Percentiles rank a stretch among this genome's conserved stretches.
phyloP scores from a whole-genome alignment of 2,888 invertebrate genomes.

The Apamea anceps region DNA sequence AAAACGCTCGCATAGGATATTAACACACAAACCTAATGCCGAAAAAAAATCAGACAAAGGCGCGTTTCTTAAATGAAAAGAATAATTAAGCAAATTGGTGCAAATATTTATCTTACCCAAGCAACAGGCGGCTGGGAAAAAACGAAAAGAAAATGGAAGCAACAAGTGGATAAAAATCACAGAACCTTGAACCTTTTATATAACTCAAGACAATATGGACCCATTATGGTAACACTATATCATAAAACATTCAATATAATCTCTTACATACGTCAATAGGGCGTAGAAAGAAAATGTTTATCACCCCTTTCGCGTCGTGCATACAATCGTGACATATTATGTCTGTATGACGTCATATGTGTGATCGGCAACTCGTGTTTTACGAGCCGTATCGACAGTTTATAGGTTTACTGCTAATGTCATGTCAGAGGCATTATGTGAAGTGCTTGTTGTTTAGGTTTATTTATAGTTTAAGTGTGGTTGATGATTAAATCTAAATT shows the following conservation, averaged over 20 bases:
- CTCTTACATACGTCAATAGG: conserved; percentile 57
- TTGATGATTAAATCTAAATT: conserved; percentile 25
- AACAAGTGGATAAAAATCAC: conserved; percentile 45
- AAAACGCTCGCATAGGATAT: neutral
- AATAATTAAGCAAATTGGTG: conserved; percentile 47
- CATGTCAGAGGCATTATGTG: conserved; percentile 35
- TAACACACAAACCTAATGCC: neutral
- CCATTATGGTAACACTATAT: conserved; percentile 52
- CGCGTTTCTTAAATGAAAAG: conserved; percentile 24
- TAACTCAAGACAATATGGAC: conserved; percentile 34
- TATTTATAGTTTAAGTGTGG: conserved; percentile 8
- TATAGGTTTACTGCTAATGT: conserved; percentile 53
- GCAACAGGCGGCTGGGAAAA: conserved; percentile 45
- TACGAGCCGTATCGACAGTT: conserved; percentile 56
- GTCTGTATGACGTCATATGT: conserved; percentile 46
- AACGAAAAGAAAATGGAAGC: conserved; percentile 30
- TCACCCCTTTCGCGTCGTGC: conserved; percentile 43
- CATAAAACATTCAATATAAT: conserved; percentile 57
- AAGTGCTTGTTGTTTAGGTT: conserved; percentile 18
- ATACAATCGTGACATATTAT: conserved; percentile 33
- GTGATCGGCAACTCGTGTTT: conserved; percentile 52
- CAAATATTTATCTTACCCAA: conserved; percentile 38
- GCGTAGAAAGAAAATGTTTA: conserved; percentile 58
- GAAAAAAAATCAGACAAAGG: neutral
- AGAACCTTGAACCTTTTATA: conserved; percentile 38